Percentiles rank a stretch among this genome's conserved stretches.
phyloP scores from a whole-genome alignment of 2,113 vertebrate genomes.

The Paradoxurus hermaphroditus region DNA sequence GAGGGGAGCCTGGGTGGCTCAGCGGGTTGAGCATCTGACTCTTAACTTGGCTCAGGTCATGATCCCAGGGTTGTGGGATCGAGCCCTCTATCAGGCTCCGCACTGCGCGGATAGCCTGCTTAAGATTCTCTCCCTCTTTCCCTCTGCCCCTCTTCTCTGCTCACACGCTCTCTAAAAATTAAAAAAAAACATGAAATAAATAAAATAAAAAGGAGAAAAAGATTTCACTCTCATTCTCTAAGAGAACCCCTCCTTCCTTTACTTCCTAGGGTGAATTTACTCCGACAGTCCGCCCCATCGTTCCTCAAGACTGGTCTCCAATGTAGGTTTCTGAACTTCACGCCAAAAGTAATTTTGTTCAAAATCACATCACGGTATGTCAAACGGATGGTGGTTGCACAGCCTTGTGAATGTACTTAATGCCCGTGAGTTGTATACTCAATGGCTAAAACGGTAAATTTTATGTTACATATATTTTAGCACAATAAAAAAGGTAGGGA shows the following conservation, averaged over 20 bases:
- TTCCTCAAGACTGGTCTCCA: not conserved
- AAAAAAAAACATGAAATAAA: no score
- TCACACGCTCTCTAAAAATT: no score
- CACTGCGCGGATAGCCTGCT: no score
- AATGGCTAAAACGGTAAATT: not conserved
- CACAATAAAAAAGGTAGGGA: not conserved
- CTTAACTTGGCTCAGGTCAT: no score
- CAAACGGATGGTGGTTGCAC: not conserved
- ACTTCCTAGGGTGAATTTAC: not conserved
- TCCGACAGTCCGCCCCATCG: no score
- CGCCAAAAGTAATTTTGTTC: not conserved
- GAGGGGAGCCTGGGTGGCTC: no score
- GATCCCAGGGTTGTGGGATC: no score
- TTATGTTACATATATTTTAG: not conserved
- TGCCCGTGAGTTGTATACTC: not conserved
- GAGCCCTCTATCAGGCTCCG: no score
- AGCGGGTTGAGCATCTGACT: no score
- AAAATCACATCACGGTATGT: not conserved
- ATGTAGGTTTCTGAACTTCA: not conserved
- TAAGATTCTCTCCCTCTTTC: no score
- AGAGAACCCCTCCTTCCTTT: not conserved
- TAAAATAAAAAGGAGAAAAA: no score
- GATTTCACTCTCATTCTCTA: not conserved
- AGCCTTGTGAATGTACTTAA: not conserved
- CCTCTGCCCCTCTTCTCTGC: no score